Percentiles rank a stretch among this genome's conserved stretches.
Conservation (phyloP, 2,113 vertebrate species). For the Siniperca chuatsi region DNA sequence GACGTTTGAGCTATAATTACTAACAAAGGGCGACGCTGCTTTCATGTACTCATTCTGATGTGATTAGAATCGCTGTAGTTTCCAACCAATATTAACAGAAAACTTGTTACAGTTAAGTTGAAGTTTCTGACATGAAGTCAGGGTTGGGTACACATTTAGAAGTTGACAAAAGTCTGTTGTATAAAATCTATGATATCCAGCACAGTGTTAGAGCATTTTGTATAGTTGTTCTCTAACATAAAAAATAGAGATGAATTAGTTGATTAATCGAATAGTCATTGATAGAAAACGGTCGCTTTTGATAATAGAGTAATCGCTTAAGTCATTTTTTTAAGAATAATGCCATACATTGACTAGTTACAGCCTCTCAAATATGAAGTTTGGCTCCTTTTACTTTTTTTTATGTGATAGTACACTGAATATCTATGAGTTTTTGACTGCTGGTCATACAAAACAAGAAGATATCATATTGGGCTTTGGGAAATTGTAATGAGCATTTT, state of each 20-base stretch:
- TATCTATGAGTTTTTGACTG: too few species aligned
- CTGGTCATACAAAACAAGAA: not conserved
- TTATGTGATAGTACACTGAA: not conserved
- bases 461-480: not conserved
- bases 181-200: not conserved
- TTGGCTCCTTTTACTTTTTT: not conserved
- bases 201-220: not conserved
- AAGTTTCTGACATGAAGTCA: slow-evolving; percentile 17
- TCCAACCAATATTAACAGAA: slow-evolving; percentile 10
- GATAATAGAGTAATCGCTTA: not conserved
- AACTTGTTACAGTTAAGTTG: slow-evolving; percentile 3
- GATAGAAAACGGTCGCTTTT: not conserved
- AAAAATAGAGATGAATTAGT: not conserved
- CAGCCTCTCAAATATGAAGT: not conserved
- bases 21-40: slow-evolving; percentile 47
- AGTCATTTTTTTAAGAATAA: not conserved
- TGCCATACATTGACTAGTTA: not conserved
- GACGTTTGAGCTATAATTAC: slow-evolving; percentile 60
- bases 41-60: slow-evolving; percentile 49
- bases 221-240: not conserved
- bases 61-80: slow-evolving; percentile 47
- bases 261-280: not conserved
- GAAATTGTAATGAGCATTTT: not conserved
- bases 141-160: slow-evolving; percentile 1
- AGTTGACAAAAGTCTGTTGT: not conserved